Base-by-base conservation (phyloP, 2,113 vertebrate species). In the Varanus salvator region DNA sequence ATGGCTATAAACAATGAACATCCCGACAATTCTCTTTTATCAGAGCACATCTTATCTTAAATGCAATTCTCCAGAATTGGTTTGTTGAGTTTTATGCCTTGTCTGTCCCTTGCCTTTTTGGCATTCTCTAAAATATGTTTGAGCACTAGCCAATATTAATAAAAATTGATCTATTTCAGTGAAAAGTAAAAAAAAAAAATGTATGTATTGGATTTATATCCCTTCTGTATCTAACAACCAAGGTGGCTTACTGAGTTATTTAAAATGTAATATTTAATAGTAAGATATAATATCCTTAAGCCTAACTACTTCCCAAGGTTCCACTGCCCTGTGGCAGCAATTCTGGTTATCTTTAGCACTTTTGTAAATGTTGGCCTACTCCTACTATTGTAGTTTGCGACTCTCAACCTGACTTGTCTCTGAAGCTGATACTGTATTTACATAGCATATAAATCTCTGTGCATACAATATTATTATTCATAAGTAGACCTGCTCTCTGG, bases 401-500 rank as follows among this genome's bases (percentile, higher is more conserved):
- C 89, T 25, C 86, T 90, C 74, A 86, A 80, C 93, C 89, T 89
- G 54, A 38, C 69, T 88, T 91, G n/a, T 81, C 87, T 85, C 92
- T 82, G 93, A 93, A 54, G 54, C 75, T 4, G 3, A 9, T 85
- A 57, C 50, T 2, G 82, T 92, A 89, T 92, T 95, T 93, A 93
- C 87, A 81, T 38, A 54, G 78, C 6, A 75, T 23, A 31, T 90
- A 92, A 87, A 93, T 93, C 90, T 89, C 89, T 93, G 48, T 78
- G 90, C 50, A 92, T 80, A 83, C 91, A 71, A 3, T 0, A 34
- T 93, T 93, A 87, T 91, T 92, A 90, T 92, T 95, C 92, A 87
- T 91, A 95, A 94, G 90, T 90, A 93, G 93, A 74, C 34, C 52
- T 80, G 23, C 21, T 66, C 90, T 87, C 91, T 4, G 69, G 93